Evolutionary conservation across 2,797 vertebrate genomes (phyloP), one percentile per base, ranked within the genome.

Genomic region (Takifugu rubripes): DNA sequence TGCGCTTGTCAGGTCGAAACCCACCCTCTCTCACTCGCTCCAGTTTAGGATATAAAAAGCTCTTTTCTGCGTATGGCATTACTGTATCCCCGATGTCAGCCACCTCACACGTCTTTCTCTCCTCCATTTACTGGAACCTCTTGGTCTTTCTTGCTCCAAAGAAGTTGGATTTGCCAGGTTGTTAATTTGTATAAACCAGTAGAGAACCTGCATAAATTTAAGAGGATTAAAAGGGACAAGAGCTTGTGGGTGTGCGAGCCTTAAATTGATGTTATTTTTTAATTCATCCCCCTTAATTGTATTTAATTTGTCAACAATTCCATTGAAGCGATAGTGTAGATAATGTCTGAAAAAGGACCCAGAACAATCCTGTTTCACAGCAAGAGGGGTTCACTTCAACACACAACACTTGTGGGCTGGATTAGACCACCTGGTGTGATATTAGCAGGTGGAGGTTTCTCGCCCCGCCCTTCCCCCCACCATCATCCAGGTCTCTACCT

Each of bases 121-220:
- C 61, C 49, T 59, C 57, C 9, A 1, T 73, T 81, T 61, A 75
- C 72, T 79, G 66, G 12, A 4, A 66, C 60, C 64, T 61, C 56
- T 59, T 66, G 54, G 67, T 57, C 61, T 59, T 25, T 52, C 29
- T 64, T 75, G 33, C 59, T 64, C 25, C 47, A 49, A 71, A 65
- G 45, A 42, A 73, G 56, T 77, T 77, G 71, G 71, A 73, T 73
- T 85, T 78, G 58, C 66, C 58, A 66, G 61, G 70, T 76, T 78
- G 70, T 78, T 89, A 90, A 90, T 88, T 77, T 73, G 66, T 78
- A 52, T 66, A 61, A 86, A 83, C 78, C 77, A 78, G 67, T 73
- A 59, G 54, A 52, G 72, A 75, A 78, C 51, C 66, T 66, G 62
- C 79, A 72, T 66, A 69, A 31, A 42, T 79, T 71, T 70, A 72